Conservation (phyloP, 2,797 vertebrate species). For the Thamnophis elegans region DNA sequence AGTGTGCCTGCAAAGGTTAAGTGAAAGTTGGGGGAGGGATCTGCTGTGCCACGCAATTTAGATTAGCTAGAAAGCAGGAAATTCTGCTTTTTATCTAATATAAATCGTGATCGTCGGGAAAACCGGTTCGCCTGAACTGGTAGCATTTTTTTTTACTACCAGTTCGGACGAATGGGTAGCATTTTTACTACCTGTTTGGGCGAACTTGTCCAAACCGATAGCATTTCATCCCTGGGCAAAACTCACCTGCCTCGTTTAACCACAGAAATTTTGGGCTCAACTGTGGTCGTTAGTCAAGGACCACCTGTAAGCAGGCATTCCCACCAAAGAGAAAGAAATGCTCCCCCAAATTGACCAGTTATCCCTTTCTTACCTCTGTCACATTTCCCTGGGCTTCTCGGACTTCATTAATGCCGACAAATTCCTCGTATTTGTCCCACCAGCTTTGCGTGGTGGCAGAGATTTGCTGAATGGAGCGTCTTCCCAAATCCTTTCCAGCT, state of each 20-base stretch:
- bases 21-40: too few species aligned
- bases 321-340: background rate
- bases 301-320: background rate
- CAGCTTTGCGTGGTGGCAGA: constrained; percentile 76
- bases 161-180: too few species aligned
- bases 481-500: constrained; percentile 76
- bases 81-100: too few species aligned
- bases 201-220: too few species aligned
- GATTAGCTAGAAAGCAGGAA: too few species aligned
- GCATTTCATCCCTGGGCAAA: too few species aligned
- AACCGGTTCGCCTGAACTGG: too few species aligned
- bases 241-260: background rate
- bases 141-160: too few species aligned
- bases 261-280: background rate
- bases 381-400: constrained; percentile 89
- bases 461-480: constrained; percentile 68
- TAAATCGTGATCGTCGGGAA: too few species aligned
- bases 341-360: background rate
- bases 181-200: too few species aligned
- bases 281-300: background rate
- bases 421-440: constrained; percentile 94
- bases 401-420: constrained; percentile 92
- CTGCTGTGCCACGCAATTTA: too few species aligned
- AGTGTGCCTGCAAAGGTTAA: too few species aligned
- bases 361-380: constrained; percentile 79